Evolutionary conservation across 2,888 invertebrate genomes (phyloP), one percentile per base, ranked within the genome.

Genomic region (Ormyrus pomaceus): DNA sequence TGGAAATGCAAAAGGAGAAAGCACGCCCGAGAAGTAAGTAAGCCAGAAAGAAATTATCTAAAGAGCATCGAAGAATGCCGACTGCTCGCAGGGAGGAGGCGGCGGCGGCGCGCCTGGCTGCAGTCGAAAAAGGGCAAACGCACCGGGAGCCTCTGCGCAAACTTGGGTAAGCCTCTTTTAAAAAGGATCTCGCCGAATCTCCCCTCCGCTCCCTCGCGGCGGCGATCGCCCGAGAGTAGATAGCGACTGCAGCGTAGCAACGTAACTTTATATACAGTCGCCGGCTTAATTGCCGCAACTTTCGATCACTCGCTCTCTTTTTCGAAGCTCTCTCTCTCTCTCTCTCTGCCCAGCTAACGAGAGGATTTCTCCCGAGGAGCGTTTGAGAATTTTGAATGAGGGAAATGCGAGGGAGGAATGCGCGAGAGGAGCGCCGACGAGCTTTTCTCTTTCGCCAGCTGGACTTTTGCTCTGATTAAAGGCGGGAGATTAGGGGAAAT

Each of bases 1-100:
- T 6, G 11, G 13, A 56, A 64, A 70, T n/a, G 50, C 7, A 45
- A 45, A 46, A 46, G 50, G 10, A 53, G 11, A 9, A 56, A 59
- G 11, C n/a, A 19, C 13, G 50, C 13, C 10, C n/a, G 50, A 70
- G 62, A 68, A 68, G 61, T 48, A 64, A 64, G 46, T 19, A 75
- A 75, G 53, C 45, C 46, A 75, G 75, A 75, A 53, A 61, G 59
- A 76, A 68, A 76, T 76, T 69, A 76, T 69, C 46, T 69, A 53
- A 69, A 66, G 76, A 69, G 61, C 13, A 55, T 62, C 53, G 68
- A 48, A 61, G 61, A 62, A 76, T 69, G 62, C 61, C 55, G 58
- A 76, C 69, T 76, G 61, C 19, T 19, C 1, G 55, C 53, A 45
- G 13, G n/a, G 46, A 9, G 11, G 59, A 19, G 51, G 51, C 19